Base-by-base conservation (phyloP, 2,888 invertebrate genomes). In the Nymphalis c-album region DNA sequence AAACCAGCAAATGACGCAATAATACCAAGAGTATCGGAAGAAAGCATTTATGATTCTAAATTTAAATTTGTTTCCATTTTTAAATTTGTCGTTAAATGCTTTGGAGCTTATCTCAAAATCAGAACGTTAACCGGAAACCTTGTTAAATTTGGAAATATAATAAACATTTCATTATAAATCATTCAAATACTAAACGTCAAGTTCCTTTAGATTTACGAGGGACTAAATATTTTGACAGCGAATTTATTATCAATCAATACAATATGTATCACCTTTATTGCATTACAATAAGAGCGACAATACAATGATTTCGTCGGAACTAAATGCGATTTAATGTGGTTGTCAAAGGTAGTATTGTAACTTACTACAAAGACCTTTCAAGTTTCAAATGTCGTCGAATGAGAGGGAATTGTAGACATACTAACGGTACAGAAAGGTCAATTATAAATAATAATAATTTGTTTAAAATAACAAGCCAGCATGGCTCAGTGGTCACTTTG, bases 181-280 rank as follows among this genome's bases (percentile, higher is more conserved):
- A 67, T 51, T 53, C 57, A 26, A 63, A 59, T 48, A 60, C 60
- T 71, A 64, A 69, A 71, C 40, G 69, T 62, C 71, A 55, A 13
- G n/a, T 60, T 47, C 13, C 26, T 50, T 64, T 62, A 60, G 31
- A 47, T 69, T 71, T 71, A 67, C 58, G 62, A 63, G 57, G 55
- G 26, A 62, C 40, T 18, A 40, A 20, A 47, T 58, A 59, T 65
- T 62, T 62, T 35, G 26, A 48, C 35, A 55, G 10, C 47, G 17
- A 13, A 18, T 16, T 18, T 63, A 26, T 57, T 46, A 63, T 20
- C 20, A 20, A 22, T 2, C 3, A n/a, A 47, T 47, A 40, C 6
- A 35, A 35, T n/a, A n/a, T 6, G n/a, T 20, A 17, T 48, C 17
- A 22, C 18, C 55, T 16, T 35, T 35, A 35, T 16, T 35, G 7